Base-by-base conservation (phyloP, 2,113 vertebrate species). In the Ailuropoda melanoleuca region DNA sequence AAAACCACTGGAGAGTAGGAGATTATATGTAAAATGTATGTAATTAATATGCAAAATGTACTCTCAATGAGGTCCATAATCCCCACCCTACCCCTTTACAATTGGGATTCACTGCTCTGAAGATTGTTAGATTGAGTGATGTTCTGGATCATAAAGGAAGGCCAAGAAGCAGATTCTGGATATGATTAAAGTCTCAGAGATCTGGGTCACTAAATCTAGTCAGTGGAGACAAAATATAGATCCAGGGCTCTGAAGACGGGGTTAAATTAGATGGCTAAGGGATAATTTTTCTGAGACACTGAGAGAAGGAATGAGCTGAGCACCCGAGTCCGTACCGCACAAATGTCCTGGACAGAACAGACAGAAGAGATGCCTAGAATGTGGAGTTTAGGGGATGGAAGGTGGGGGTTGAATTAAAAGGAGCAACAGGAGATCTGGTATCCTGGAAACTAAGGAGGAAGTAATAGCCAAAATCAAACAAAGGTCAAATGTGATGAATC, bases 371-470 rank as follows among this genome's bases (percentile, higher is more conserved):
- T 1, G 19, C 1, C 18, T 12, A 11, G 21, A 53, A 10, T 3
- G 26, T 31, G 3, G 48, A n/a, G n/a, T 31, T 17, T 34, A 2
- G 12, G 2, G 26, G 4, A 11, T 4, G 13, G 6, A 18, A 48
- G 3, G 29, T 29, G 37, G 4, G 10, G 19, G 7, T 1, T 26
- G 11, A 75, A 37, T 10, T 13, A 83, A 83, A 72, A 62, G 12
- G 8, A 58, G 64, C 26, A 94, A 62, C 8, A 24, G 17, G 15
- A 46, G 15, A 14, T 46, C 23, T 5, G 0, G 1, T 9, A 46
- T 34, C 14, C 19, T 43, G 12, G 48, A 80, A 77, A 93, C 24
- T 37, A 77, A 92, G 50, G 50, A 88, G 29, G 77, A 90, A 86
- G 46, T 18, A 26, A 85, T 0, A 2, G 29, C 6, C 21, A 72